These are phyloP conservation scores for Leptopterna dolabrata DNA, from an alignment of 2,888 invertebrate genomes.

Conservation along the genomic window DNA sequence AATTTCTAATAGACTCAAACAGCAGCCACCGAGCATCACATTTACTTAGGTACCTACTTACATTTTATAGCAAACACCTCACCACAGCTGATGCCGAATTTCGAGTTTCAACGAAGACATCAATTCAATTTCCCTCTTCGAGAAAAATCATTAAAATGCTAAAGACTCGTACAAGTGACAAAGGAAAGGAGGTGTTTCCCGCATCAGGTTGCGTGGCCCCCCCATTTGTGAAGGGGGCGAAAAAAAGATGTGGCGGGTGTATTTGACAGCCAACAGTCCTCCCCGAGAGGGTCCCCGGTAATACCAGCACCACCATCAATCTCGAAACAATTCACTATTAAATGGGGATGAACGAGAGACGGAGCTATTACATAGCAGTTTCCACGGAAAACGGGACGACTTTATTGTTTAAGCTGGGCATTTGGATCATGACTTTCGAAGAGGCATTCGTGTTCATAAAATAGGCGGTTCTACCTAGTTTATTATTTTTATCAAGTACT, in stretches of 20 bases:
- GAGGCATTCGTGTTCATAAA: no score
- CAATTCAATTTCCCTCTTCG: background rate
- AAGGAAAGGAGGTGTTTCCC: background rate
- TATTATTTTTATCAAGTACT: no score
- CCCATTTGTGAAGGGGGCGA: background rate
- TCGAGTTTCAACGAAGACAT: background rate
- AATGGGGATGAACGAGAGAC: background rate
- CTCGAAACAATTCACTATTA: background rate
- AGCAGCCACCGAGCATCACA: no score
- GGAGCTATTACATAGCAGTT: background rate
- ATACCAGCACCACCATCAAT: background rate
- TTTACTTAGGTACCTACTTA: background rate
- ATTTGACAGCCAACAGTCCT: slow-evolving; percentile 3
- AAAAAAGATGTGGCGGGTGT: background rate
- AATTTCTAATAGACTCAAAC: no score
- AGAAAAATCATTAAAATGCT: slow-evolving; percentile 12
- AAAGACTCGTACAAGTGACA: background rate
- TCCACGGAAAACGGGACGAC: background rate
- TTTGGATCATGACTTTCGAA: no score
- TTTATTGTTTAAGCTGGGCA: no score
- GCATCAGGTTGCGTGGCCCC: background rate
- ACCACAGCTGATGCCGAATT: background rate
- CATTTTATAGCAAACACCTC: background rate
- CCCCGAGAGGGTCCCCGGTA: background rate
- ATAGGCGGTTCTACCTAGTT: no score